Conservation (phyloP, 37 sponge, comb jelly and placozoan species). For the Agelas oroides region DNA sequence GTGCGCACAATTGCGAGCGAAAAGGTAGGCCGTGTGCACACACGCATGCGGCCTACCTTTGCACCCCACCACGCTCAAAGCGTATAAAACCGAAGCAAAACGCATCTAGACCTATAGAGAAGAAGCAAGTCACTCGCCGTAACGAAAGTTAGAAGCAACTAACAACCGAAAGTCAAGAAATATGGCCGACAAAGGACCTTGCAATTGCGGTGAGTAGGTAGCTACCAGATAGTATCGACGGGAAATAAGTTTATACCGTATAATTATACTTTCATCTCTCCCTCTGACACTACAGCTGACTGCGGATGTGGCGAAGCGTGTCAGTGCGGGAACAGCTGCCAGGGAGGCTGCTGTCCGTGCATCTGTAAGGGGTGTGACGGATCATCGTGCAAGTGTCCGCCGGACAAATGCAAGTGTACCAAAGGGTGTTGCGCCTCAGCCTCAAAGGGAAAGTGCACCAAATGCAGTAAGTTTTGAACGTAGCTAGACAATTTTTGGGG, state of each 20-base stretch:
- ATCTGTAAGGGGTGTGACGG: constrained; percentile 37
- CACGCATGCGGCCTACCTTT: neutral
- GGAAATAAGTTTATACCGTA: too few relatives aligned
- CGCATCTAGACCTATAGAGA: too few relatives aligned
- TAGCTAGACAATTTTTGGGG: too few relatives aligned
- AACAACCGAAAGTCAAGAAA: too few relatives aligned
- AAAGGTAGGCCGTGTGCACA: too few relatives aligned
- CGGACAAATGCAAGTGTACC: constrained; percentile 25
- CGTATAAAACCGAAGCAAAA: too few relatives aligned
- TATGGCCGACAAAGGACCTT: constrained; percentile 4
- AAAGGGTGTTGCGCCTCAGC: neutral
- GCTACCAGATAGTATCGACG: too few relatives aligned
- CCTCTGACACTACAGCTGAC: neutral
- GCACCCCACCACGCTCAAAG: neutral
- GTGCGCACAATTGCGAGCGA: neutral
- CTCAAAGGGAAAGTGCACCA: constrained; percentile 7
- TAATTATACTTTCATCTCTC: too few relatives aligned
- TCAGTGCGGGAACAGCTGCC: constrained; percentile 25
- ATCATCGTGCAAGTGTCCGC: constrained; percentile 16
- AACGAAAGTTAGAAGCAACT: too few relatives aligned
- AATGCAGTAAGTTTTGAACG: constrained; percentile 2
- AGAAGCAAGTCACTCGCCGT: too few relatives aligned
- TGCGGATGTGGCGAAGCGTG: constrained; percentile 35
- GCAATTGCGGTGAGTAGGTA: neutral
- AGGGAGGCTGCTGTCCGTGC: constrained; percentile 30